Evolutionary conservation across 2,113 vertebrate species (phyloP).

Genomic region (Lophura nycthemera): DNA sequence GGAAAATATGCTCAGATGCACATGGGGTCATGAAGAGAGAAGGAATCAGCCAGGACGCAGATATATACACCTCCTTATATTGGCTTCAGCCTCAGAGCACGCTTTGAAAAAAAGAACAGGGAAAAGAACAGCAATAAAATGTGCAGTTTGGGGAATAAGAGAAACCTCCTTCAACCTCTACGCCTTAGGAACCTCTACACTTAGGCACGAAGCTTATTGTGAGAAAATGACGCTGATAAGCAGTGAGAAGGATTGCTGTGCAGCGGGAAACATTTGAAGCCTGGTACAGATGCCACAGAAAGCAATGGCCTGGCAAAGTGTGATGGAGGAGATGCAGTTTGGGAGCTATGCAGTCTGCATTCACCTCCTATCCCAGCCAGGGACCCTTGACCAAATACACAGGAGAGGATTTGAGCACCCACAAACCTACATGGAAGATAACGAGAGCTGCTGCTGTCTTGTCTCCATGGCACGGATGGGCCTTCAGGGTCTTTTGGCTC

Average conservation of each 20-base stretch:
- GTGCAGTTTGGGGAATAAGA: background rate
- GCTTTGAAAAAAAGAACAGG: background rate
- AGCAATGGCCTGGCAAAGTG: background rate
- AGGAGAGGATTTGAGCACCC: background rate
- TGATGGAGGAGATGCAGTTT: background rate
- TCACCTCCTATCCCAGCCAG: background rate
- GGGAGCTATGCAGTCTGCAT: background rate
- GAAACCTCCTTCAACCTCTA: background rate
- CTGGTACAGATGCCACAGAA: background rate
- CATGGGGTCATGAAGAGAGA: background rate
- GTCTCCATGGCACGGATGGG: background rate
- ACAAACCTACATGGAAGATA: background rate
- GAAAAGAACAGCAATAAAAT: fast-evolving
- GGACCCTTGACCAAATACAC: background rate
- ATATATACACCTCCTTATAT: background rate
- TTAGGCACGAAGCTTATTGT: background rate
- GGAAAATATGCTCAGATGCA: constrained; percentile 34
- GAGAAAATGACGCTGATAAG: background rate
- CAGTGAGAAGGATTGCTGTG: fast-evolving
- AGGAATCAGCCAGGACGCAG: background rate
- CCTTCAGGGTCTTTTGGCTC: background rate
- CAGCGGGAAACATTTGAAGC: background rate
- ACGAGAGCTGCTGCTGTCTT: background rate
- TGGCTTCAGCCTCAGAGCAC: background rate
- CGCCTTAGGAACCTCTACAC: background rate